Base-by-base conservation (phyloP, 2,797 vertebrate genomes). In the Cossypha heuglini region DNA sequence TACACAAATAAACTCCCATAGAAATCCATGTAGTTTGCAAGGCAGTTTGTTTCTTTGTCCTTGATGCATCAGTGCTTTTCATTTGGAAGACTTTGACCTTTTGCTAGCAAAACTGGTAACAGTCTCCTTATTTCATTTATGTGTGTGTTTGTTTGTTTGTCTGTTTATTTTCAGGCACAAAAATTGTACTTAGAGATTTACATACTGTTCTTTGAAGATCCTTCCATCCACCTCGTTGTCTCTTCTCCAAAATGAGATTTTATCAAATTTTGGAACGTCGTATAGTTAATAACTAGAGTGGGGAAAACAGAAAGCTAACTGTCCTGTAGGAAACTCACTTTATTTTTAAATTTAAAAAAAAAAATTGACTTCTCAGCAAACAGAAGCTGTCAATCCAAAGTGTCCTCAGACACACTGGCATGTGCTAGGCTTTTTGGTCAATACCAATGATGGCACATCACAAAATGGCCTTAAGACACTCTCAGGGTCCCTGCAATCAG, bases 51-150 rank as follows among this genome's bases (percentile, higher is more conserved):
- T 92, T 86, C 24, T 81, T 91, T 91, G 89, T 69, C 89, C 86
- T 94, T 90, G 66, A 82, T 83, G 24, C 93, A 93, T 88, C 79
- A 71, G 37, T 86, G 75, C 33, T 88, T 91, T 94, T 94, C 31
- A 40, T 88, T 95, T 71, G 31, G 59, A 94, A 90, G 71, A 84
- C 16, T 82, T 52, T 86, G 84, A 89, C 88, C 84, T 96, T 95
- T 95, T 74, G 19, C 63, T 83, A 74, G 33, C 12, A 89, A 92
- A 94, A 69, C 19, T 90, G 68, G 55, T 72, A 87, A 69, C 22
- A 75, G 40, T 26, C 20, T 85, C 10, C 38, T 85, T 54, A 38
- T 76, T 91, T 82, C 4, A 52, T 67, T 62, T 58, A 26, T 37
- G 19, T 26, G 7, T 35, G 40, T 86, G 7, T 46, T 52, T 46